Conservation (phyloP, 2,888 invertebrate species). For the Drosophila peninsularis region DNA sequence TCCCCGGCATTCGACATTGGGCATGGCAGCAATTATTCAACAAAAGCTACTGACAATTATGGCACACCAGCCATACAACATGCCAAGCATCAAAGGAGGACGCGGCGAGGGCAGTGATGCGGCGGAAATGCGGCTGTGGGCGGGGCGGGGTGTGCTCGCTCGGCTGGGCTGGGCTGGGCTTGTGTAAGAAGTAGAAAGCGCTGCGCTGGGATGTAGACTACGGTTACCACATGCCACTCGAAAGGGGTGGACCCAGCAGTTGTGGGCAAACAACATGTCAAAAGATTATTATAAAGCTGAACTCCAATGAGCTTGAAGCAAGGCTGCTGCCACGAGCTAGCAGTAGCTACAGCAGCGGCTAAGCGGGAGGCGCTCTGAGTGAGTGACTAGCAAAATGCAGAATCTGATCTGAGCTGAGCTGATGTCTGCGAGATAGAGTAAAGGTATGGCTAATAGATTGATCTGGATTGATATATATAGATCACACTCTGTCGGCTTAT, state of each 20-base stretch:
- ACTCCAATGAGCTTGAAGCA: neutral
- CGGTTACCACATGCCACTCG: conserved; percentile 4
- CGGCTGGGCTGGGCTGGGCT: neutral
- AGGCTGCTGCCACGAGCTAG: neutral
- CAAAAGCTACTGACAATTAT: conserved; percentile 80
- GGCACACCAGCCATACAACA: conserved; percentile 69
- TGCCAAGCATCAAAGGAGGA: conserved; percentile 22
- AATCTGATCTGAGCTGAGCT: neutral
- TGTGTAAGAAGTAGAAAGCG: conserved; percentile 3
- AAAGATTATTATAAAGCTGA: neutral
- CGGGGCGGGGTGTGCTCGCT: too few relatives aligned
- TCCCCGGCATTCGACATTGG: conserved; percentile 73
- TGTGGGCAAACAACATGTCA: neutral
- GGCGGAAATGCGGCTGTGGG: neutral
- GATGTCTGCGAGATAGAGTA: neutral
- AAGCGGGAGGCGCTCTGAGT: neutral
- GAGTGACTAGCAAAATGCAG: neutral
- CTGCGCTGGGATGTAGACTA: conserved; percentile 17
- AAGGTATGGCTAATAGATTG: too few relatives aligned
- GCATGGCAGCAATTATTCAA: conserved; percentile 79
- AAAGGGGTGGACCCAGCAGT: conserved; percentile 30
- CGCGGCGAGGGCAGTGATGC: neutral
- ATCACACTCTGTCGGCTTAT: too few relatives aligned
- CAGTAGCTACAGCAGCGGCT: neutral
- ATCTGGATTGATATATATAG: too few relatives aligned